phyloP scores from a whole-genome alignment of 2,113 vertebrate species.

The Rhinopomastus cyanomelas region DNA sequence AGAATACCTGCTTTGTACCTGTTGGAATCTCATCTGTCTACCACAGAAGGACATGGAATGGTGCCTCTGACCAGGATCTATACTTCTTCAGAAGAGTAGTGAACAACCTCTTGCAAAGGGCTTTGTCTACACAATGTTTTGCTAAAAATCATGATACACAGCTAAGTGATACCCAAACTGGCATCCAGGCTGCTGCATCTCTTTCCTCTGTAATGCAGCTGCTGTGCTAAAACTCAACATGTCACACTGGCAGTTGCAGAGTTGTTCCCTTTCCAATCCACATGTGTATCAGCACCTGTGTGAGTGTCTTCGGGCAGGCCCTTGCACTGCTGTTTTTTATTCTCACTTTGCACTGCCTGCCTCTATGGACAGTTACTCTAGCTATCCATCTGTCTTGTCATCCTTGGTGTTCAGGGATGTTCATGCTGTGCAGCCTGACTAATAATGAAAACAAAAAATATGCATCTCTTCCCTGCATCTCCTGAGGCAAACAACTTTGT shows the following conservation, averaged over 20 bases:
- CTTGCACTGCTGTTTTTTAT: neutral
- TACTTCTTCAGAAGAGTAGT: rapidly evolving
- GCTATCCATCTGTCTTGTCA: neutral
- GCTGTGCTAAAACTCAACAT: neutral
- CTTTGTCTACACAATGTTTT: neutral
- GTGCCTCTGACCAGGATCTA: neutral
- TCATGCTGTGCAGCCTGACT: neutral
- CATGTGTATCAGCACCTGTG: neutral
- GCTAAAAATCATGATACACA: neutral
- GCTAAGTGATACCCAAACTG: neutral
- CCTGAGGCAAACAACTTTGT: neutral
- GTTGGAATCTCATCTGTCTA: neutral
- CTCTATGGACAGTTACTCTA: neutral
- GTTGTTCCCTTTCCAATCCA: neutral
- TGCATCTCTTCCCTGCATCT: neutral
- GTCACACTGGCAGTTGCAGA: neutral
- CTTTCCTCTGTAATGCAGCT: neutral
- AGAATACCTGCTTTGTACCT: neutral
- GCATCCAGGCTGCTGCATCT: neutral
- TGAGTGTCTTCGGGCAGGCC: neutral
- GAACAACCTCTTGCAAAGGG: neutral
- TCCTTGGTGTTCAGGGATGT: neutral
- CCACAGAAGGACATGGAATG: neutral
- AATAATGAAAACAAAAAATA: neutral
- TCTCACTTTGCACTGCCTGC: neutral